These are phyloP conservation scores for Trissolcus basalis DNA, from an alignment of 1,140 invertebrate species.

Conservation along the genomic window DNA sequence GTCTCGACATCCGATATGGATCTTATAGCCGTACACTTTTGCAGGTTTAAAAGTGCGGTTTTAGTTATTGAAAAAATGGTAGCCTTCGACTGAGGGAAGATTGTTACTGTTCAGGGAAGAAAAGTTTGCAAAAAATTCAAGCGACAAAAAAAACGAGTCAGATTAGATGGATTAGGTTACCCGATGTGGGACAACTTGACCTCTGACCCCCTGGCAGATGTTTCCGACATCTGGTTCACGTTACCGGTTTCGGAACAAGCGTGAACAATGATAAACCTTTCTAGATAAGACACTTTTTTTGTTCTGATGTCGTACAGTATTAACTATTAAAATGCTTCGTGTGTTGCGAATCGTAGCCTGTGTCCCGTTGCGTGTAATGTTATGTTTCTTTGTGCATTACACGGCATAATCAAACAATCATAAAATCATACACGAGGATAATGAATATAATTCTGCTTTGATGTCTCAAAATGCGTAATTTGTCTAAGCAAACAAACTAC, in stretches of 20 bases:
- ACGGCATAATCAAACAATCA: not conserved
- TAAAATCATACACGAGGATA: not conserved
- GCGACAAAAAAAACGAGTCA: constrained; percentile 18
- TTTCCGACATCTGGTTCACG: constrained; percentile 19
- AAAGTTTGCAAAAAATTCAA: constrained; percentile 7
- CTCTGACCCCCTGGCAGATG: constrained; percentile 23
- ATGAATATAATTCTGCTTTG: constrained; percentile 4
- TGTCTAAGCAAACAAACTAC: too few species aligned
- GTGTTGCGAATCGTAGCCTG: not conserved
- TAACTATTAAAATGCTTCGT: too few species aligned
- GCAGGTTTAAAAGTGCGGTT: too few species aligned
- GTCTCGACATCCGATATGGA: too few species aligned
- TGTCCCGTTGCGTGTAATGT: constrained; percentile 21
- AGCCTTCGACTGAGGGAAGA: too few species aligned
- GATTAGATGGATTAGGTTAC: constrained; percentile 21
- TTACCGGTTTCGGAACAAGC: not conserved
- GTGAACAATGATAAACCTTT: too few species aligned
- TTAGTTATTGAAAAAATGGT: too few species aligned
- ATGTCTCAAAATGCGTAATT: too few species aligned
- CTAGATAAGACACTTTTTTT: too few species aligned
- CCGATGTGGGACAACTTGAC: constrained; percentile 20
- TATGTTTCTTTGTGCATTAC: constrained; percentile 8
- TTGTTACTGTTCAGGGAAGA: too few species aligned
- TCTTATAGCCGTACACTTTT: too few species aligned
- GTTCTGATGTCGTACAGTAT: too few species aligned